Base-by-base conservation (phyloP, 1,140 invertebrate species). In the Cydia pomonella region DNA sequence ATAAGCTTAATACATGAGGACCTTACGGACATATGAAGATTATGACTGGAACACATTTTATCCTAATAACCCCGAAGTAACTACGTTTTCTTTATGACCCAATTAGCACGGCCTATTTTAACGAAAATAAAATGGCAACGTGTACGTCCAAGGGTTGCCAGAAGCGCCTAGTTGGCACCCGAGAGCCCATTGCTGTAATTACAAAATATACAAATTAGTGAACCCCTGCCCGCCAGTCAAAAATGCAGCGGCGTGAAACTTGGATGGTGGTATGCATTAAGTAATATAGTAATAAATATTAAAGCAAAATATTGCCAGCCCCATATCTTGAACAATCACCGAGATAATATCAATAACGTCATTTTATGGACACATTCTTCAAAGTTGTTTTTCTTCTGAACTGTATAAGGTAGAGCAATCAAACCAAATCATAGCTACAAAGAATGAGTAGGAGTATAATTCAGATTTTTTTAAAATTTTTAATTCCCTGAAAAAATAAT, bases 171-270 rank as follows among this genome's bases (percentile, higher is more conserved):
- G 53, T 59, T 59, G 53, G 53, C 53, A 59, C 21, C 53, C 53
- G 21, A 59, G 53, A 59, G 47, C 4, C 47, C 47, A n/a, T 7
- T 18, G 53, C n/a, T 59, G 53, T 59, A 59, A 59, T 59, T 59
- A 59, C 78, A 78, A 81, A 81, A 81, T 83, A 83, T 83, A 81
- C 81, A 81, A 83, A 83, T 83, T 83, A 83, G 82, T 76, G 63
- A 75, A 78, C 78, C 74, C 81, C 53, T 59, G 53, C 53, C 53
- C 53, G 53, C 53, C 18, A 59, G 53, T 59, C 53, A 59, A 23
- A 59, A 23, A 59, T 59, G 53, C 53, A 59, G 21, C 53, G 21
- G 9, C 53, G 18, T 66, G 69, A 75, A 7, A 38, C 69, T 33
- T 76, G 75, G 74, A 33, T n/a, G 29, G 23, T 0, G n/a, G 64